These are phyloP conservation scores for Thysanoteuthis rhombus DNA, from an alignment of 2,888 invertebrate species.

Conservation along the genomic window DNA sequence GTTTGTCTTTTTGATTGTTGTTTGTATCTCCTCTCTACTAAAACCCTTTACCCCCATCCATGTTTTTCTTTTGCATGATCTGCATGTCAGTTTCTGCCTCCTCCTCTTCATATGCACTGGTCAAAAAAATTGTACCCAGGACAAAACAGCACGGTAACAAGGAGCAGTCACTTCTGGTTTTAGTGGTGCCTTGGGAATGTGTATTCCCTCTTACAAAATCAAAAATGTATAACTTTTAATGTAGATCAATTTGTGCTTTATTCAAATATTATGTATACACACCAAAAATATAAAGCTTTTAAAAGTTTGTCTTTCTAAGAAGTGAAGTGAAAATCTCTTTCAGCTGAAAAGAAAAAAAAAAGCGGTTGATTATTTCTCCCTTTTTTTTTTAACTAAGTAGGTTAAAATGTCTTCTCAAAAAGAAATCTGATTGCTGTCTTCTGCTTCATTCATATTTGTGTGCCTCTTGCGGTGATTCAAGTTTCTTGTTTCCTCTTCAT, in stretches of 20 bases:
- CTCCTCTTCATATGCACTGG: background rate
- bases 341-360: too few relatives aligned
- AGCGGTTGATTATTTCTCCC: background rate
- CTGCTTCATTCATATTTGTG: background rate
- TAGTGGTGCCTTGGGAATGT: background rate
- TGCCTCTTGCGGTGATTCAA: background rate
- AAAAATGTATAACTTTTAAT: too few relatives aligned
- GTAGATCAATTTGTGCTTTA: too few relatives aligned
- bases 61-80: background rate
- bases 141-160: background rate
- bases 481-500: background rate
- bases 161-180: background rate
- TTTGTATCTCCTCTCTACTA: background rate
- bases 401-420: background rate
- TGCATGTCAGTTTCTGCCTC: slow-evolving; percentile 12
- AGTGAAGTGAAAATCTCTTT: too few relatives aligned
- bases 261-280: too few relatives aligned
- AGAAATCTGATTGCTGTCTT: background rate
- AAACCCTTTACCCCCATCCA: background rate
- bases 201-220: background rate
- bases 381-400: background rate
- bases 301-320: too few relatives aligned
- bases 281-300: too few relatives aligned
- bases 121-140: background rate
- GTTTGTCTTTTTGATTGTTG: background rate